phyloP scores from a whole-genome alignment of 2,113 vertebrate genomes.

The Dryoscopus gambensis region DNA sequence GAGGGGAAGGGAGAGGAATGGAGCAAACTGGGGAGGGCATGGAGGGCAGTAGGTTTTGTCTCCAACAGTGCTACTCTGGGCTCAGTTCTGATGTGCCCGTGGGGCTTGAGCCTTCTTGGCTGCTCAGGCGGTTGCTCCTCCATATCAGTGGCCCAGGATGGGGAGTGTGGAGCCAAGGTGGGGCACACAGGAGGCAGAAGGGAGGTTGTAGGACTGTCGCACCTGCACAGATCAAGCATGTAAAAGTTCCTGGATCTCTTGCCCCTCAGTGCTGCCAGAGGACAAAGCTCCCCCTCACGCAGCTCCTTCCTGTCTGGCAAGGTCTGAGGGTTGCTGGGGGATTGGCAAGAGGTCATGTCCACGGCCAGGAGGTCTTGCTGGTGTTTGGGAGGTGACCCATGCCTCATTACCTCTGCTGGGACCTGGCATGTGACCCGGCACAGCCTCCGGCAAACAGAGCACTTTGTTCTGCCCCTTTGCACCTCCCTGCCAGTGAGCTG shows the following conservation, averaged over 20 bases:
- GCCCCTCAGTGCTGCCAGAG: accelerated
- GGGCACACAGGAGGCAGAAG: background rate
- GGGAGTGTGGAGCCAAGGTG: background rate
- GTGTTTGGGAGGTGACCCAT: background rate
- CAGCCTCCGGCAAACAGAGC: background rate
- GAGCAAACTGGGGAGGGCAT: background rate
- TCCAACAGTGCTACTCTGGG: background rate
- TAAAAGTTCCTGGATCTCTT: background rate
- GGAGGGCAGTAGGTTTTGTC: background rate
- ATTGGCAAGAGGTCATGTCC: background rate
- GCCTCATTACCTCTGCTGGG: background rate
- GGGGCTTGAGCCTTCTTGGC: accelerated
- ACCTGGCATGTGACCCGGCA: background rate
- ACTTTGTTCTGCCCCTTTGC: slow-evolving; percentile 35
- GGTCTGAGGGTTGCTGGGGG: background rate
- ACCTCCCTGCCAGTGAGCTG: background rate
- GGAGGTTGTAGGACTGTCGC: accelerated
- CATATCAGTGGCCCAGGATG: accelerated
- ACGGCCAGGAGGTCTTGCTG: background rate
- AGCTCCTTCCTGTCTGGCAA: background rate
- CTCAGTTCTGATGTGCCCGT: background rate
- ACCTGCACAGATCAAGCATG: background rate
- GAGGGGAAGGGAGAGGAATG: background rate
- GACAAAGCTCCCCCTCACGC: background rate
- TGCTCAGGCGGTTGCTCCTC: background rate